Evolutionary conservation across 2,797 vertebrate genomes (phyloP), one percentile per base, ranked within the genome.

Genomic region (Gymnodraco acuticeps): DNA sequence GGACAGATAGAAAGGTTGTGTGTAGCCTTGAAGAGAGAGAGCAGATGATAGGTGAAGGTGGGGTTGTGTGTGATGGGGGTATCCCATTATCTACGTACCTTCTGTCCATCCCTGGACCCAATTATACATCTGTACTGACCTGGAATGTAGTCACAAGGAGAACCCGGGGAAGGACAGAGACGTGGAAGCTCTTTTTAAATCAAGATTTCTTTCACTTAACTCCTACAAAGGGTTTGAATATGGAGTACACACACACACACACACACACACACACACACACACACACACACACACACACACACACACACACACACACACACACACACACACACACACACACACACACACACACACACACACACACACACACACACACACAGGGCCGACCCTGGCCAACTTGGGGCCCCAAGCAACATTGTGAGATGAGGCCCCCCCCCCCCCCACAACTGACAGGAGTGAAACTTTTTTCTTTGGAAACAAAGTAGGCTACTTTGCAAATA

Each of bases 91-190:
- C 73, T 63, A 60, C 19, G 16, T 59, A 73, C 33, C 33, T 41
- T 50, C 60, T 61, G 59, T 80, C 70, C 80, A 64, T 85, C 75
- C 77, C 61, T 68, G 66, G 82, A 89, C 87, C 86, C 87, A 92
- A 89, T 91, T 92, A 92, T 83, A 88, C 88, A 81, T 83, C 81
- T 80, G 72, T 62, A 27, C 55, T 84, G 83, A 88, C 72, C 75
- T 71, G 73, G 45, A 85, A 84, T n/a, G 60, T 53, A 62, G 71
- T 78, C 41, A 68, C 61, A 64, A 73, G 79, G 70, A 75, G 74
- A 75, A 78, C 46, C 60, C 12, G 14, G 8, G 73, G 54, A 83
- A 85, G 83, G 82, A 84, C 81, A 79, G 64, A 72, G 67, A 65
- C 3, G 1, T 19, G 75, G 52, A 81, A 81, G 54, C 70, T 71